phyloP scores from a whole-genome alignment of 2,797 vertebrate genomes.

The Diglossa cyanea region DNA sequence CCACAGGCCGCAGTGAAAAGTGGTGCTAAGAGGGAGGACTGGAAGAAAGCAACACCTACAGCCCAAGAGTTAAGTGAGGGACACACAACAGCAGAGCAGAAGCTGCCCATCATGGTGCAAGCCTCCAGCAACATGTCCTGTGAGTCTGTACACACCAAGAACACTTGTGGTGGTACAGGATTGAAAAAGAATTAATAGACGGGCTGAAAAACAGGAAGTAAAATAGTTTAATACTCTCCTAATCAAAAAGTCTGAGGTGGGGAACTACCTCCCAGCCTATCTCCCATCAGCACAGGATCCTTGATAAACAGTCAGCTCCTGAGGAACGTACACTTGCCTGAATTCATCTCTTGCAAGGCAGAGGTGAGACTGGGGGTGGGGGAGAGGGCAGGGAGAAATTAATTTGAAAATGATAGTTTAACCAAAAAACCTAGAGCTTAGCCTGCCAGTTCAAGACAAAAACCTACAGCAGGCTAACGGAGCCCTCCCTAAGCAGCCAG shows the following conservation, averaged over 20 bases:
- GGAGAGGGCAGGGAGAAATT: rapidly evolving
- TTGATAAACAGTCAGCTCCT: neutral
- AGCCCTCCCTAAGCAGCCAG: rapidly evolving
- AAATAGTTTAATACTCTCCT: neutral
- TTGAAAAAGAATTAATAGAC: neutral
- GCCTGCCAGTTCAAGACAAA: neutral
- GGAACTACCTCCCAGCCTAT: neutral
- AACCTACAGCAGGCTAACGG: rapidly evolving
- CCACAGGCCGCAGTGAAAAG: neutral
- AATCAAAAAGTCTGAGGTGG: neutral
- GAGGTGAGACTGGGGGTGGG: rapidly evolving
- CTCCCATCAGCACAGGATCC: neutral
- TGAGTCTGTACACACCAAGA: neutral
- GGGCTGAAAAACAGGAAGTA: neutral
- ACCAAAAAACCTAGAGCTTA: neutral
- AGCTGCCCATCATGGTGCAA: neutral
- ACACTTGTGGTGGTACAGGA: too few species aligned
- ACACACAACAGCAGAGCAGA: neutral
- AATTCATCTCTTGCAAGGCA: neutral
- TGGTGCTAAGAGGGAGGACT: neutral
- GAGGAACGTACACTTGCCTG: neutral
- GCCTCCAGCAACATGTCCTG: neutral
- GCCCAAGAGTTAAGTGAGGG: neutral
- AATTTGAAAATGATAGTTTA: neutral
- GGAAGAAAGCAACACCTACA: neutral